Evolutionary conservation across 2,888 invertebrate genomes (phyloP), one percentile per base, ranked within the genome.

Genomic region (Acronicta alni): DNA sequence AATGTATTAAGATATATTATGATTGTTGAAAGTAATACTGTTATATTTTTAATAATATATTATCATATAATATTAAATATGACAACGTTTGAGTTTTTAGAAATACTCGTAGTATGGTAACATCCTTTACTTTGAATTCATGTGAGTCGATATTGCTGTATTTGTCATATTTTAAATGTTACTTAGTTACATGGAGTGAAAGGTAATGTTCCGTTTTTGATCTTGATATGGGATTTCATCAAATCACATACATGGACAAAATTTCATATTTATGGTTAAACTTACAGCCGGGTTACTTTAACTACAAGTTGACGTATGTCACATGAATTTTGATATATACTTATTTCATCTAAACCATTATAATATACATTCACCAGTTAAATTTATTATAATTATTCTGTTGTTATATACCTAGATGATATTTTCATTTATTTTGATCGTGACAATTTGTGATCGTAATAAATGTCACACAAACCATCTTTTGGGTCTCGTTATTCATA

Each of bases 121-220:
- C 15, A 23, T 8, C 3, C 0, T 56, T 72, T 71, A 62, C 52
- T 54, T 52, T 67, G 62, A 56, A 18, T 32, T 63, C 72, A 77
- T 77, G 79, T 75, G 77, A 81, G 67, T 78, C 77, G 75, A 82
- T 83, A 82, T 71, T 67, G 73, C 74, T 71, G 66, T 67, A 64
- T 67, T 78, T 69, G 75, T 71, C 77, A 80, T 73, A 82, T 83
- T 85, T 84, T n/a, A n/a, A n/a, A 81, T 72, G 67, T 86, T 85
- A 87, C 82, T 83, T 72, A 83, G 84, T 87, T 87, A 87, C 81
- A 67, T 64, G 75, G 75, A 84, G 85, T 83, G 80, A 75, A 81
- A 88, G 80, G 83, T 86, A 89, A 89, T 87, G 89, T 90, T 88
- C 87, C 87, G 81, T 85, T 64, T 77, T 77, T 79, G 85, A 86